Evolutionary conservation across 2,888 invertebrate species (phyloP).

Genomic region (Agrilus mali): DNA sequence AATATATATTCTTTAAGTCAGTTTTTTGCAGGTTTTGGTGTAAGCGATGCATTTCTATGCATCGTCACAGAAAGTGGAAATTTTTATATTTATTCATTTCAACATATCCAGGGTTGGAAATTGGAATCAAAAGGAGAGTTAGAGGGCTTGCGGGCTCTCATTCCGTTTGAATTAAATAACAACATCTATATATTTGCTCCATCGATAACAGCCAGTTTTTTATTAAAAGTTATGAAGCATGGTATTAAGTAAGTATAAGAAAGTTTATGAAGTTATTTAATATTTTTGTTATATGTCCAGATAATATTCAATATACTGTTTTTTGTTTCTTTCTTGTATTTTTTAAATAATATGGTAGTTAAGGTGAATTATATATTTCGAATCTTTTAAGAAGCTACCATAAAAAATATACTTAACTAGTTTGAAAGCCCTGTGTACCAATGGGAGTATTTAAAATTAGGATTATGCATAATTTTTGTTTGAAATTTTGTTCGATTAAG

Average conservation of each 20-base stretch:
- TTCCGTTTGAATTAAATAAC: slow-evolving; percentile 24
- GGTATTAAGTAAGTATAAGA: slow-evolving; percentile 17
- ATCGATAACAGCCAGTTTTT: slow-evolving; percentile 20
- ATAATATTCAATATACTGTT: background rate
- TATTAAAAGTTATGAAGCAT: slow-evolving; percentile 24
- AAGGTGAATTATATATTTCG: too few species aligned
- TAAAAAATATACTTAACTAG: slow-evolving; percentile 7
- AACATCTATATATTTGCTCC: slow-evolving; percentile 25
- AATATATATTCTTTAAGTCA: background rate
- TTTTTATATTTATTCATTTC: slow-evolving; percentile 26
- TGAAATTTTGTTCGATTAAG: background rate
- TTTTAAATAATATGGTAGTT: slow-evolving; percentile 4
- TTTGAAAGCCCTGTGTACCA: too few species aligned
- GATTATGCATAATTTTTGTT: too few species aligned
- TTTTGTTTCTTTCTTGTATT: slow-evolving; percentile 2
- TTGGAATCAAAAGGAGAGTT: slow-evolving; percentile 23
- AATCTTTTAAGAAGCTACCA: slow-evolving; percentile 10
- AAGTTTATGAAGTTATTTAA: slow-evolving; percentile 2
- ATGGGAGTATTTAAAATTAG: too few species aligned
- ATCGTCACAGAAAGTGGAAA: slow-evolving; percentile 22
- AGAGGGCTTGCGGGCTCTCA: slow-evolving; percentile 24
- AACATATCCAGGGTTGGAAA: slow-evolving; percentile 28
- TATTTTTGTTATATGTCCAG: background rate
- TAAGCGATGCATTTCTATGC: slow-evolving; percentile 26
- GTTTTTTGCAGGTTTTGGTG: slow-evolving; percentile 20